phyloP scores from a whole-genome alignment of 2,888 invertebrate genomes.

The Microctonus aethiopoides region DNA sequence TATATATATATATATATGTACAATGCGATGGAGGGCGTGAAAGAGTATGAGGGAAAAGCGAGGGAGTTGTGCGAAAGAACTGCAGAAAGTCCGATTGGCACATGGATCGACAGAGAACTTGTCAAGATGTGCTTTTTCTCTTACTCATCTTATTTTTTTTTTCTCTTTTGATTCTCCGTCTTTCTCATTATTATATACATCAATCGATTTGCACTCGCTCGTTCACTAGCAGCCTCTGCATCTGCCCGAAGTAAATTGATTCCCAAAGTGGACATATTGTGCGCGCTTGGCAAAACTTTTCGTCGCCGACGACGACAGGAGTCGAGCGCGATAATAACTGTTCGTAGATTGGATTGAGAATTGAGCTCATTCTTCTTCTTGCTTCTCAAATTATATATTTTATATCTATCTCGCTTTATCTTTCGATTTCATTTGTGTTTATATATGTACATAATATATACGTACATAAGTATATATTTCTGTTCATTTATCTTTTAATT shows the following conservation, averaged over 20 bases:
- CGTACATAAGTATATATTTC: not conserved
- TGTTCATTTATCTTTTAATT: too few species aligned
- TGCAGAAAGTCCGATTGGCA: constrained; percentile 14
- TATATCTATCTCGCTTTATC: not conserved
- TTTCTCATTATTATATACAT: not conserved
- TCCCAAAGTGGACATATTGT: constrained; percentile 25
- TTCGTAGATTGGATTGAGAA: constrained; percentile 14
- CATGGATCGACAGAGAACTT: not conserved
- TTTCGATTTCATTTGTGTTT: not conserved
- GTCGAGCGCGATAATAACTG: constrained; percentile 2
- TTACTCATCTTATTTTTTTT: not conserved
- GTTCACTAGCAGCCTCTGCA: not conserved
- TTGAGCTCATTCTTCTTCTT: not conserved
- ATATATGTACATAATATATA: not conserved
- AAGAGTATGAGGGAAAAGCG: not conserved
- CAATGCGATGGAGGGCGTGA: not conserved
- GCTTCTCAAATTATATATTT: not conserved
- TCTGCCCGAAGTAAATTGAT: constrained; percentile 21
- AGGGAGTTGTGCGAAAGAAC: not conserved
- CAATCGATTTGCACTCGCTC: not conserved
- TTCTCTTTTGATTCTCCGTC: not conserved
- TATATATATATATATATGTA: not conserved
- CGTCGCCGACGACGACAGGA: not conserved
- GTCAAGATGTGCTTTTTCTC: not conserved
- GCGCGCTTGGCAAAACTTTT: constrained; percentile 3